Percentiles rank a stretch among this genome's conserved stretches.
These are phyloP conservation scores for Rhinolophus ferrumequinum DNA, from an alignment of 2,113 vertebrate species.

Conservation along the genomic window DNA sequence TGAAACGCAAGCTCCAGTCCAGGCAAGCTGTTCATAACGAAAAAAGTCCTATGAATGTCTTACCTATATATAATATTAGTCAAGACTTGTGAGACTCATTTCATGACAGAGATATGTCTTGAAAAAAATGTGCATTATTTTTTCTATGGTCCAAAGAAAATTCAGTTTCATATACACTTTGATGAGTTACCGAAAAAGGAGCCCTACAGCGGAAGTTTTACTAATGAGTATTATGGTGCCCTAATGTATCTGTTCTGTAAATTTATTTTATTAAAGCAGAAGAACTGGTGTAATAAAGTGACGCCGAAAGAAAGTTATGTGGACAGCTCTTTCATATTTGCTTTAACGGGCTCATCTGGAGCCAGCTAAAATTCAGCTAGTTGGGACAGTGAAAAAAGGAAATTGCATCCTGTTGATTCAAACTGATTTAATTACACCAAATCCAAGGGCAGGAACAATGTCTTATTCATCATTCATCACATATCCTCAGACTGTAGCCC, in stretches of 20 bases:
- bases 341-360: neutral
- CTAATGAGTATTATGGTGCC: neutral
- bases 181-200: neutral
- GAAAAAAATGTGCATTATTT: neutral
- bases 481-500: neutral
- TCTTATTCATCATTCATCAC: constrained; percentile 2
- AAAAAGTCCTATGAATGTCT: neutral
- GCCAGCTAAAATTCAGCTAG: constrained; percentile 11
- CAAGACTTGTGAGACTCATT: neutral
- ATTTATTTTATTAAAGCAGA: constrained; percentile 32
- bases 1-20: neutral
- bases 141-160: neutral
- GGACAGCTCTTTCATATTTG: neutral
- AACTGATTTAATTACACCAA: constrained; percentile 21
- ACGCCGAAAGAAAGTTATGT: neutral
- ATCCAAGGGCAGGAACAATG: neutral
- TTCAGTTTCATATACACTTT: neutral
- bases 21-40: neutral
- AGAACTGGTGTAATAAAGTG: neutral
- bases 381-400: neutral
- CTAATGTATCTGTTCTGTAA: neutral
- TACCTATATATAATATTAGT: neutral
- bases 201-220: neutral
- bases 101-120: neutral
- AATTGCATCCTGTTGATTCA: constrained; percentile 40